Percentiles rank a stretch among this genome's conserved stretches.
Evolutionary conservation across 2,113 vertebrate genomes (phyloP).

Genomic region (Muntiacus reevesi): DNA sequence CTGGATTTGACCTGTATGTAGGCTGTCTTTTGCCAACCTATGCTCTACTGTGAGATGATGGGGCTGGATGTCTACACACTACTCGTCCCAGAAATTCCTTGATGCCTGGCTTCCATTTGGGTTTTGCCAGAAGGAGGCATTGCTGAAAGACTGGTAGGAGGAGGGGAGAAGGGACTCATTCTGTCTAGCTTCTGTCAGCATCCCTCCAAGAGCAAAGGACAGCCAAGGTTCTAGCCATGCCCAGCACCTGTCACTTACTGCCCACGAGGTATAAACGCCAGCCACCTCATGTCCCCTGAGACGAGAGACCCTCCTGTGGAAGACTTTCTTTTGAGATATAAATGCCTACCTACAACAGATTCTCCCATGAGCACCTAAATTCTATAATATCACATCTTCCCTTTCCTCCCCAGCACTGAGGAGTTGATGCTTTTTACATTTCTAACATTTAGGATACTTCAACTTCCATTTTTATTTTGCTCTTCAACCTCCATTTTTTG

Average conservation of each 20-base stretch:
- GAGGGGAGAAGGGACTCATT: not conserved
- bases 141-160: not conserved
- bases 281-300: not conserved
- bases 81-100: not conserved
- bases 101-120: not conserved
- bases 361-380: too few relatives aligned
- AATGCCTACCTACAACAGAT: not conserved
- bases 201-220: not conserved
- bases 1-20: not conserved
- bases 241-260: not conserved
- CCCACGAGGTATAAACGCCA: not conserved
- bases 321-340: not conserved
- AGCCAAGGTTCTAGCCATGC: not conserved
- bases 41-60: not conserved
- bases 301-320: not conserved
- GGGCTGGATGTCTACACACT: not conserved
- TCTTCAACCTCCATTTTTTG: not conserved
- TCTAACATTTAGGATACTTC: not conserved
- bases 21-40: not conserved
- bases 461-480: not conserved
- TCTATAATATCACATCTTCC: not conserved
- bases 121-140: not conserved
- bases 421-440: not conserved
- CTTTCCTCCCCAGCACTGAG: not conserved
- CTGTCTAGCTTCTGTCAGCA: not conserved